Conservation (phyloP, 2,797 vertebrate species). For the Carcharodon carcharias region DNA sequence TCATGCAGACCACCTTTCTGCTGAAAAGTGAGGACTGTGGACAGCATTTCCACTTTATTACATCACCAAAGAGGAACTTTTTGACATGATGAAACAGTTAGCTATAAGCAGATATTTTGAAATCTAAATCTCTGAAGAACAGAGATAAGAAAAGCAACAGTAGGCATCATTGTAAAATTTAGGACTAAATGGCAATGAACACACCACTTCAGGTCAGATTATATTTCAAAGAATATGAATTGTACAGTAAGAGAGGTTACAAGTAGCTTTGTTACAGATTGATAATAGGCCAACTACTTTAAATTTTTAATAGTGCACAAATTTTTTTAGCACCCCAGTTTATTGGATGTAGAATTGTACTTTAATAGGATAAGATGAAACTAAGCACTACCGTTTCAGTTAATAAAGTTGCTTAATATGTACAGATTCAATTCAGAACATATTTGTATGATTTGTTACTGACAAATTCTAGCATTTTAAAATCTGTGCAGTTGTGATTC, state of each 20-base stretch:
- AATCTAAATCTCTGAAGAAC: background rate
- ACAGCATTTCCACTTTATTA: background rate
- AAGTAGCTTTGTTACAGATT: background rate
- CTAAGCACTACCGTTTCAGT: background rate
- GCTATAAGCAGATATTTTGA: background rate
- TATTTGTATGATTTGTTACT: background rate
- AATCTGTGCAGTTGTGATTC: background rate
- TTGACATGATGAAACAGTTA: background rate
- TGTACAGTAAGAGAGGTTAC: background rate
- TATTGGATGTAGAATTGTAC: background rate
- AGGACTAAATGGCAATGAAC: background rate
- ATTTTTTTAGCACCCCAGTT: background rate
- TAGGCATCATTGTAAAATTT: background rate
- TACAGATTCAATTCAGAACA: background rate
- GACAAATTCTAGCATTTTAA: background rate
- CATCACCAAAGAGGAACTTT: background rate
- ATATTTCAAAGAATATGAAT: background rate
- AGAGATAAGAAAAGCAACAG: background rate
- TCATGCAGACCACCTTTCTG: background rate
- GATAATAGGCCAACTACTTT: background rate
- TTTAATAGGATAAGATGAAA: background rate
- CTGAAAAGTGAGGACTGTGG: background rate
- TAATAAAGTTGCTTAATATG: background rate
- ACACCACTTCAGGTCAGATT: background rate
- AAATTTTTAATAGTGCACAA: background rate